Conservation (phyloP, 2,888 invertebrate species). For the Boloria euphrosyne region DNA sequence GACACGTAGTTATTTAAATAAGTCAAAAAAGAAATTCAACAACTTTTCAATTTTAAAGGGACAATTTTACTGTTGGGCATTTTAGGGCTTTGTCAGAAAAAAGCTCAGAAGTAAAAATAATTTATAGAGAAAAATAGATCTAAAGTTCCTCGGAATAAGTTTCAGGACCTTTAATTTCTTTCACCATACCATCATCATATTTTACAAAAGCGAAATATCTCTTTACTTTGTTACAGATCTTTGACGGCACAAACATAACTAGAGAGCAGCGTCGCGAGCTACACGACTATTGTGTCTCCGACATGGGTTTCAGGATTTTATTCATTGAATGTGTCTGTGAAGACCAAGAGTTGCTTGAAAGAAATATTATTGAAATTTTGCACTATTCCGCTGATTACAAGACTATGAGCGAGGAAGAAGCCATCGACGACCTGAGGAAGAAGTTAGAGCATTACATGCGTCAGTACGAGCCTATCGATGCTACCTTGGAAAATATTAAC, state of each 20-base stretch:
- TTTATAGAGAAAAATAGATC: too few relatives aligned
- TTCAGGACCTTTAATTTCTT: background rate
- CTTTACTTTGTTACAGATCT: conserved; percentile 83
- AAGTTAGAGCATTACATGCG: conserved; percentile 92
- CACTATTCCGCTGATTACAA: conserved; percentile 94
- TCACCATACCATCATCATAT: background rate
- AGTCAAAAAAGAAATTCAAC: too few relatives aligned
- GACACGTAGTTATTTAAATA: too few relatives aligned
- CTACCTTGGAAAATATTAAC: conserved; percentile 79
- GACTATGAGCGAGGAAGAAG: conserved; percentile 88
- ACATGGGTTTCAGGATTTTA: conserved; percentile 91
- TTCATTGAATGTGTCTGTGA: conserved; percentile 97
- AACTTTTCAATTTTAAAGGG: too few relatives aligned
- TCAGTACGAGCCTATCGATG: conserved; percentile 91
- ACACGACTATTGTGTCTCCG: conserved; percentile 86
- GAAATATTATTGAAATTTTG: conserved; percentile 87
- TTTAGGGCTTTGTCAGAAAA: too few relatives aligned
- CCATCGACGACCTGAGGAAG: conserved; percentile 90
- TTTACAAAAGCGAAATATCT: too few relatives aligned
- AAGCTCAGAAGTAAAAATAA: too few relatives aligned
- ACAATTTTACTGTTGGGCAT: too few relatives aligned
- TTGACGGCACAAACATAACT: conserved; percentile 96
- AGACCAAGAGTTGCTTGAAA: conserved; percentile 81
- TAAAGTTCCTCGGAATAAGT: too few relatives aligned
- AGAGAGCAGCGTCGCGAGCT: conserved; percentile 90